phyloP scores from a whole-genome alignment of 2,113 vertebrate species.

The Callopanchax toddi region DNA sequence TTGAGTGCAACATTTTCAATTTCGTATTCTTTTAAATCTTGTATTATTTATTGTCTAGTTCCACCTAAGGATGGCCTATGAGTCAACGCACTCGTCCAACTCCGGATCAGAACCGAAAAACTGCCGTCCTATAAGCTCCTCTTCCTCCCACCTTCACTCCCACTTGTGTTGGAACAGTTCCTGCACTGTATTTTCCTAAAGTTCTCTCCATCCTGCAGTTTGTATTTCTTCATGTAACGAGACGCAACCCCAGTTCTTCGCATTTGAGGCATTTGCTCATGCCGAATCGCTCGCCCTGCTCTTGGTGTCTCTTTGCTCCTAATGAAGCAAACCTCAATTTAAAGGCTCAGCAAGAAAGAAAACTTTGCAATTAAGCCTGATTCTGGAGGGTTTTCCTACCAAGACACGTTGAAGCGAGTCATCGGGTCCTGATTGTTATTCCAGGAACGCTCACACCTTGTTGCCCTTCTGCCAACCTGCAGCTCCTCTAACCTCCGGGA shows the following conservation, averaged over 20 bases:
- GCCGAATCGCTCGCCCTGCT: constrained; percentile 26
- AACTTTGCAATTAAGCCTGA: constrained; percentile 39
- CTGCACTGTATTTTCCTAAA: constrained; percentile 16
- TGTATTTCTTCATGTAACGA: constrained; percentile 44
- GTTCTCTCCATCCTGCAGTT: constrained; percentile 10
- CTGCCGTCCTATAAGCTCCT: constrained; percentile 47
- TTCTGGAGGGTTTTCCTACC: constrained; percentile 22
- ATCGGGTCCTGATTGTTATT: constrained; percentile 31
- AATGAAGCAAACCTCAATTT: constrained; percentile 45
- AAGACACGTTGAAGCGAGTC: constrained; percentile 32
- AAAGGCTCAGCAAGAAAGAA: constrained; percentile 41
- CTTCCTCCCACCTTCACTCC: constrained; percentile 52
- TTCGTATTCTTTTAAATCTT: too few species aligned
- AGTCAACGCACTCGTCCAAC: background rate
- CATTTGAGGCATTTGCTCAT: constrained; percentile 19
- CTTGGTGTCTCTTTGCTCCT: constrained; percentile 18
- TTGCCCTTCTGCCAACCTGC: constrained; percentile 8
- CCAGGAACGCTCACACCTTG: constrained; percentile 26
- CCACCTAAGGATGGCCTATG: too few species aligned
- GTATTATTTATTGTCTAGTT: too few species aligned
- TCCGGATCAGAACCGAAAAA: constrained; percentile 46
- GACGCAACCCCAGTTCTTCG: too few species aligned
- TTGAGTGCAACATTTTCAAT: too few species aligned
- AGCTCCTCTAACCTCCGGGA: constrained; percentile 2
- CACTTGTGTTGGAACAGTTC: constrained; percentile 38